Evolutionary conservation across 2,888 invertebrate genomes (phyloP), one percentile per base, ranked within the genome.

Genomic region (Bruchidius siliquastri): DNA sequence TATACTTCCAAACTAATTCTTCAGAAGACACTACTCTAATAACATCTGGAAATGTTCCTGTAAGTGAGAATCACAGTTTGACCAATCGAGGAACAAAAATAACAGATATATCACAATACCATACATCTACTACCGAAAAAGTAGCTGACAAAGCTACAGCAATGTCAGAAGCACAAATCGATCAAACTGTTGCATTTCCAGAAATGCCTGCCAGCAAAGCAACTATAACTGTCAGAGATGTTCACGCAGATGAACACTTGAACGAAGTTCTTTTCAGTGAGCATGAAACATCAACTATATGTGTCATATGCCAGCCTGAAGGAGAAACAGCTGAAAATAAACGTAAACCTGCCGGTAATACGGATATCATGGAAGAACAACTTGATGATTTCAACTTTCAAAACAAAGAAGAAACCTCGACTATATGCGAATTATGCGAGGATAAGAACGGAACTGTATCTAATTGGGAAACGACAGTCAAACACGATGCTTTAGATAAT

Each of bases 371-470:
- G 8, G 72, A 69, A 70, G 49, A 32, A 21, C 22, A 32, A 4
- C 49, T 69, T 2, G 72, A 32, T 26, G 69, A 69, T 4, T 70
- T 72, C 22, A 66, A 32, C 22, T 72, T 72, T 66, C 69, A 69
- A 21, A 69, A 32, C 66, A 66, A 49, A 21, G 21, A 18, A n/a
- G 70, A 72, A 26, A 20, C 30, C 21, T 69, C 20, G 2, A 72
- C 72, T 13, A 10, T 72, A 21, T 72, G 72, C 18, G 72, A 72
- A 66, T 2, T 22, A 20, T 72, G 72, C 22, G 32, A 20, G 20
- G 68, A 18, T 22, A 21, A 68, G 32, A 20, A 18, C 20, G 22
- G 22, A n/a, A 8, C 22, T n/a, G 26, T 13, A 49, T 13, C 49
- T 49, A 49, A 4, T 13, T 8, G 18, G 6, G 1, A 49, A 26